Conservation (phyloP, 1,140 invertebrate species). For the Antheraea mylitta region DNA sequence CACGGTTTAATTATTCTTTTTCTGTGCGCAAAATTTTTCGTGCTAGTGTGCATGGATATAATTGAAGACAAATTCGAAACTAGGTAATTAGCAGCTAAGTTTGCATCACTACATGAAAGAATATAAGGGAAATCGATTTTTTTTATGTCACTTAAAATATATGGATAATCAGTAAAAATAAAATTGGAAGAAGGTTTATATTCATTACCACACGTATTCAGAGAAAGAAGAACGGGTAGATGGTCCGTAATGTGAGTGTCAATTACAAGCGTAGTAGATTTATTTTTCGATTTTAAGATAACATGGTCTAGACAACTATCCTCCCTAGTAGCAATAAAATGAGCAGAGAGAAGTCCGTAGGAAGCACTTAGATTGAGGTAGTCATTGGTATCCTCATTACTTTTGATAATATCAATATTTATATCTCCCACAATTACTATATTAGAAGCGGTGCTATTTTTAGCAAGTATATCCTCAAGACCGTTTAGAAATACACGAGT, state of each 20-base stretch:
- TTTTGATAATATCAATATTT: slow-evolving; percentile 4
- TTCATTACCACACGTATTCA: not conserved
- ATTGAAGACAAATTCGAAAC: not conserved
- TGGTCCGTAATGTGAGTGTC: not conserved
- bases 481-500: too few species aligned
- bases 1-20: slow-evolving; percentile 4
- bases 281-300: not conserved
- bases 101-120: not conserved
- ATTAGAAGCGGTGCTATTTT: not conserved
- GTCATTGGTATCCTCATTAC: not conserved
- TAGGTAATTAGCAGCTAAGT: not conserved
- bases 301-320: slow-evolving; percentile 4
- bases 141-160: not conserved
- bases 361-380: slow-evolving; percentile 2
- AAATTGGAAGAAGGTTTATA: not conserved
- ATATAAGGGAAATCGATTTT: not conserved
- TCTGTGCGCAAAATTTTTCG: not conserved
- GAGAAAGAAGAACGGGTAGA: not conserved
- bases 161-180: not conserved
- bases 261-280: not conserved
- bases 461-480: not conserved
- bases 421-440: not conserved
- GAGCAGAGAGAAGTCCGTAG: not conserved
- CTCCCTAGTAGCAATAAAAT: not conserved
- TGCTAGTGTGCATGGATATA: not conserved